Evolutionary conservation across 1,140 invertebrate species (phyloP).

Genomic region (Epicauta chinensis): DNA sequence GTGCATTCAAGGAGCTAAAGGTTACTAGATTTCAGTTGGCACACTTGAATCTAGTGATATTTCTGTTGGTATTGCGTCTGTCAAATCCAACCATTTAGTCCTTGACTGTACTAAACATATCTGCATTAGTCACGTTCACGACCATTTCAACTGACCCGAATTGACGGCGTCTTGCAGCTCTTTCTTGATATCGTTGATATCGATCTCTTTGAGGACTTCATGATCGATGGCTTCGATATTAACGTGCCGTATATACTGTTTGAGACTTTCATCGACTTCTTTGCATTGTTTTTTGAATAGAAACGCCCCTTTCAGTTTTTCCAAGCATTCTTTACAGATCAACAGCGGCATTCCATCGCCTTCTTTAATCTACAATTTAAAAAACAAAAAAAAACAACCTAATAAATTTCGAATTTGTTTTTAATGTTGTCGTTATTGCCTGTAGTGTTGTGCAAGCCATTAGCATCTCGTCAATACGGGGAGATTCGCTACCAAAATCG

Average conservation of each 20-base stretch:
- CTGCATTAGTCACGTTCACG: background rate
- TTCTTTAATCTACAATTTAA: slow-evolving; percentile 27
- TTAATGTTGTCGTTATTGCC: too few species aligned
- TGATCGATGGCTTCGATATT: too few species aligned
- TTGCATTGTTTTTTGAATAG: slow-evolving; percentile 36
- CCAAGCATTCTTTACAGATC: slow-evolving; percentile 35
- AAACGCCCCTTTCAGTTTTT: slow-evolving; percentile 34
- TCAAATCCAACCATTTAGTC: slow-evolving; percentile 8
- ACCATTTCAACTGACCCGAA: slow-evolving; percentile 9
- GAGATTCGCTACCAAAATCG: slow-evolving; percentile 28
- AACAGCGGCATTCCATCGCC: slow-evolving; percentile 34
- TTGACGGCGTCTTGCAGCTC: slow-evolving; percentile 27
- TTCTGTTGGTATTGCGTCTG: too few species aligned
- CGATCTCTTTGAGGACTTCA: slow-evolving; percentile 18
- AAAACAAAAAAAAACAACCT: too few species aligned
- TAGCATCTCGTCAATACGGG: slow-evolving; percentile 43
- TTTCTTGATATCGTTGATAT: slow-evolving; percentile 33
- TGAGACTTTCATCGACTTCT: slow-evolving; percentile 31
- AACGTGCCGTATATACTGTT: slow-evolving; percentile 21
- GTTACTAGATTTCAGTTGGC: too few species aligned
- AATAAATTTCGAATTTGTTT: too few species aligned
- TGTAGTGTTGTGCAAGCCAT: slow-evolving; percentile 40
- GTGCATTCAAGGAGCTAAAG: too few species aligned
- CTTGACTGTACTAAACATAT: slow-evolving; percentile 8
- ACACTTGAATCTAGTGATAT: too few species aligned